Evolutionary conservation across 2,888 invertebrate genomes (phyloP).

Genomic region (Chaetoderma sp.): DNA sequence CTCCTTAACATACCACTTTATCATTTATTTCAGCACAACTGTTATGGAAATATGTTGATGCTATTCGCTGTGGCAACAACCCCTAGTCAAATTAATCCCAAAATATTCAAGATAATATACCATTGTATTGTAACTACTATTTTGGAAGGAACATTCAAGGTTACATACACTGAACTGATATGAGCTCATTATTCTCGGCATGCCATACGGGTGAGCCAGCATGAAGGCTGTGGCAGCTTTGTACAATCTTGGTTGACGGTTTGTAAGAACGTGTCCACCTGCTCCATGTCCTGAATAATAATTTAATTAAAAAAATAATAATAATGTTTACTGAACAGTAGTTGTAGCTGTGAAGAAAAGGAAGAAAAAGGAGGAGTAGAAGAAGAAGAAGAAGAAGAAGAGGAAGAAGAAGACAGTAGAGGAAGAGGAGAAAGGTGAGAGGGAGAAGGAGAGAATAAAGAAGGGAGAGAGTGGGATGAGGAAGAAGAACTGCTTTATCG

Average conservation of each 20-base stretch:
- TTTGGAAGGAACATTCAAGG: conserved; percentile 34
- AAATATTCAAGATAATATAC: too few relatives aligned
- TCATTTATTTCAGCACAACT: too few relatives aligned
- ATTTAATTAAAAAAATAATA: background rate
- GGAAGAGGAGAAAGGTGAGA: conserved; percentile 14
- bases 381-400: conserved; percentile 21
- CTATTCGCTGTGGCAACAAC: too few relatives aligned
- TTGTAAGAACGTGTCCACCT: conserved; percentile 69
- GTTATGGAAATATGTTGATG: too few relatives aligned
- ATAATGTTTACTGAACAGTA: too few relatives aligned
- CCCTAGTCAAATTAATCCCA: too few relatives aligned
- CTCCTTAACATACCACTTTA: too few relatives aligned
- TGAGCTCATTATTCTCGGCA: conserved; percentile 85
- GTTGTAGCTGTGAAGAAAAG: conserved; percentile 18
- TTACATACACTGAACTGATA: conserved; percentile 27
- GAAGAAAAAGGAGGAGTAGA: conserved; percentile 19
- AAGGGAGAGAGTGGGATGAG: too few relatives aligned
- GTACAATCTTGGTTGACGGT: conserved; percentile 40
- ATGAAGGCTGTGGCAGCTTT: conserved; percentile 82
- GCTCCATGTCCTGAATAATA: conserved; percentile 71
- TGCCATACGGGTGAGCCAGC: conserved; percentile 74
- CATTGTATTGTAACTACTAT: too few relatives aligned
- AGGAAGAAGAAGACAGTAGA: conserved; percentile 30
- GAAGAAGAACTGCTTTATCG: too few relatives aligned
- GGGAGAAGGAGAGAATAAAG: conserved; percentile 16